Conservation (phyloP, 2,113 vertebrate species). For the Xenus cinereus region DNA sequence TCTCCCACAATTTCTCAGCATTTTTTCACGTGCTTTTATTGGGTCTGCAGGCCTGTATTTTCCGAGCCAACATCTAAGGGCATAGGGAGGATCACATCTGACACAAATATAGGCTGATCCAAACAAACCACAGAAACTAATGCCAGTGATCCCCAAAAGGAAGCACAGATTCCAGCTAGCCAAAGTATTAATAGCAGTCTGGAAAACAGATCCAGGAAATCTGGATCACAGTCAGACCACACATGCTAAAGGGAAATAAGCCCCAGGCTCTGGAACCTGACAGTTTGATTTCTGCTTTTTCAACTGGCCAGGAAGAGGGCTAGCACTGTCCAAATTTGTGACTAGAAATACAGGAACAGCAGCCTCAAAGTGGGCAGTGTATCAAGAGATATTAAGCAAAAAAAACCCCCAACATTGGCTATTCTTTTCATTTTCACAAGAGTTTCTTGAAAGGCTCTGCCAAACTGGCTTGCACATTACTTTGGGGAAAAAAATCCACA, state of each 20-base stretch:
- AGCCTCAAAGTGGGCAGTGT: background rate
- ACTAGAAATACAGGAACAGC: background rate
- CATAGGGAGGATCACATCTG: background rate
- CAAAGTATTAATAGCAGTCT: background rate
- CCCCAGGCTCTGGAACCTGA: background rate
- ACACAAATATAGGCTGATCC: background rate
- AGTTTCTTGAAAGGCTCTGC: background rate
- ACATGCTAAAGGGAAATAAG: background rate
- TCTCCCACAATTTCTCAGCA: background rate
- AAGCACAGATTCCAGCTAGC: background rate
- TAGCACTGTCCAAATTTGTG: background rate
- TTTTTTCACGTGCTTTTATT: background rate
- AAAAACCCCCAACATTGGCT: background rate
- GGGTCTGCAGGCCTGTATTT: background rate
- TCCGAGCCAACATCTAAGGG: background rate
- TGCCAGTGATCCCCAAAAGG: background rate
- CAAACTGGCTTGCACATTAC: background rate
- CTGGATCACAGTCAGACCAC: background rate
- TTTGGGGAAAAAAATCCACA: background rate
- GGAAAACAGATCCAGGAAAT: background rate
- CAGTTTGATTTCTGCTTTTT: background rate
- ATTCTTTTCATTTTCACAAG: background rate
- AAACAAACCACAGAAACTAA: background rate
- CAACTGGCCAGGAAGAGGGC: background rate
- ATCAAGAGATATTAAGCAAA: background rate